A percentile compares a stretch with the other conserved stretches of the same genome.
phyloP scores from a whole-genome alignment of 2,888 invertebrate genomes.

The Oscheius myriophilus region DNA sequence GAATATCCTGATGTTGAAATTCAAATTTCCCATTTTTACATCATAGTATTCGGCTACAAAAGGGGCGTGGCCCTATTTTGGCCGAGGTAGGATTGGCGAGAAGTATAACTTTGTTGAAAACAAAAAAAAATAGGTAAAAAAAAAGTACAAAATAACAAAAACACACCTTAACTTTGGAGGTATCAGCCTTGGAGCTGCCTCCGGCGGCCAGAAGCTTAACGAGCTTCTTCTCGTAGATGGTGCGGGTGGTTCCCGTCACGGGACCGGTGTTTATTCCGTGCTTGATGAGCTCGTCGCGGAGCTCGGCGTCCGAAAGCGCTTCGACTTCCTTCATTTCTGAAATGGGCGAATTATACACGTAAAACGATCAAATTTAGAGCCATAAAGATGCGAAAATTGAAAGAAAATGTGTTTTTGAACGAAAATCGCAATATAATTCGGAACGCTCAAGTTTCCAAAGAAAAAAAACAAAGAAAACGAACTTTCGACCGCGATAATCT shows the following conservation, averaged over 20 bases:
- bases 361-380: not conserved
- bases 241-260: slow-evolving; percentile 58
- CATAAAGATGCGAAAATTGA: not conserved
- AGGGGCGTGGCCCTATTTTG: too few species aligned
- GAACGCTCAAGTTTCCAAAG: too few species aligned
- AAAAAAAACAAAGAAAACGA: too few species aligned
- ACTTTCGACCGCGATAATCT: too few species aligned
- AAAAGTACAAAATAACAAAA: not conserved
- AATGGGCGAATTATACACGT: too few species aligned
- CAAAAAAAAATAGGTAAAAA: not conserved
- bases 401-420: too few species aligned
- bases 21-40: too few species aligned
- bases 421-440: too few species aligned
- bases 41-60: too few species aligned
- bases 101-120: too few species aligned
- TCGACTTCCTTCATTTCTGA: slow-evolving; percentile 72
- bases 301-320: slow-evolving; percentile 53
- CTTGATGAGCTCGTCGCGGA: slow-evolving; percentile 52
- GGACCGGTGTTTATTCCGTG: slow-evolving; percentile 46
- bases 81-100: too few species aligned
- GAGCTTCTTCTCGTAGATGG: slow-evolving; percentile 60
- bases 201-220: slow-evolving; percentile 29
- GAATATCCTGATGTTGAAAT: too few species aligned
- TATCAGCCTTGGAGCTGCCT: slow-evolving; percentile 8
- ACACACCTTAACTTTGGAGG: not conserved